Base-by-base conservation (phyloP, 2,888 invertebrate species). In the Buathra laborator region DNA sequence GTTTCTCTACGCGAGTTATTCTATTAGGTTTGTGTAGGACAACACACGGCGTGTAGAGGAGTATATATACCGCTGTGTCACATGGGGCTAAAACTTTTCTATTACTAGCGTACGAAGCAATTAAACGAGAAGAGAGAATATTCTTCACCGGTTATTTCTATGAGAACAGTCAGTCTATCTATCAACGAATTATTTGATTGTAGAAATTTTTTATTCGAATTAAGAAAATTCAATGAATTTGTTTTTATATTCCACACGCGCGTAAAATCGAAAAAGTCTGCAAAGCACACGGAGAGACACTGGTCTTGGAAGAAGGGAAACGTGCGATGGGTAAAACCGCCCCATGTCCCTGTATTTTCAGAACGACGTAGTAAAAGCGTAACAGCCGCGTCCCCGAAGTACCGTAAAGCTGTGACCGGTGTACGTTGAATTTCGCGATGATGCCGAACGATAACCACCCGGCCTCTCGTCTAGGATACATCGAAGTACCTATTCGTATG, bases 331-430 rank as follows among this genome's bases (percentile, higher is more conserved):
- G 75, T 85, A 83, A 84, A 79, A 78, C 76, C 81, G 83, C 62
- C 81, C 78, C 80, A 81, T 71, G 62, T 88, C 88, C 83, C 87
- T 83, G 90, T 89, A 89, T 90, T 91, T 91, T 89, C 89, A 86
- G 89, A 92, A 92, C 91, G 91, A 91, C 89, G 93, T 85, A 92
- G 93, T 94, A 94, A 94, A 93, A 94, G 92, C 91, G 92, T 93
- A 93, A 93, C 92, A 91, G 90, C 84, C 64, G 14, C 91, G 88
- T 62, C 90, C 91, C 93, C 87, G 89, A 94, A 93, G 94, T 93
- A 90, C 92, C 93, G 92, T 94, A 94, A 93, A 93, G 93, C 92
- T 92, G 89, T 87, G 91, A 92, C 88, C 92, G 59, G 29, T 32
- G 92, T 92, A 92, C 92, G 93, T 91, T 90, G 91, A 92, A 92